Conservation (phyloP, 1,140 invertebrate genomes). For the Lerema accius region DNA sequence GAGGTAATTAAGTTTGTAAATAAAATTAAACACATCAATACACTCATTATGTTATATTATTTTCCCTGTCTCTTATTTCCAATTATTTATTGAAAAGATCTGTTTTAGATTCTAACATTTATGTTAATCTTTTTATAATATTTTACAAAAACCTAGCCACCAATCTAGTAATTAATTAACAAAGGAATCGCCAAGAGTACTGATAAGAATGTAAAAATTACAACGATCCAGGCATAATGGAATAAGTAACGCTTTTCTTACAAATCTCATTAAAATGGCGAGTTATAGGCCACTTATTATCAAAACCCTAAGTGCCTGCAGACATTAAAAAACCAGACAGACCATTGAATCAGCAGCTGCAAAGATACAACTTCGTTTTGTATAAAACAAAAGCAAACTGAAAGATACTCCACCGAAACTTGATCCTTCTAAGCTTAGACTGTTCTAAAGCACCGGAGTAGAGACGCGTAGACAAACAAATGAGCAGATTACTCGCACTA, state of each 20-base stretch:
- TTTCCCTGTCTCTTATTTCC: no score
- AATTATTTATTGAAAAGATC: no score
- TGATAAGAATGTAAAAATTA: slow-evolving; percentile 1
- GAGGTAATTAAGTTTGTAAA: no score
- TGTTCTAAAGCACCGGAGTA: slow-evolving; percentile 1
- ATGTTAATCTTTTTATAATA: no score
- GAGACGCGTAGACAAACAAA: slow-evolving; percentile 21
- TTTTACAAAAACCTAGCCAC: no score
- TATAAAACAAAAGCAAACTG: slow-evolving; percentile 24
- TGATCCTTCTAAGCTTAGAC: slow-evolving; percentile 24
- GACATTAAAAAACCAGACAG: slow-evolving; percentile 6
- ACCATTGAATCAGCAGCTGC: background rate
- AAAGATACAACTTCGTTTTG: slow-evolving; percentile 12
- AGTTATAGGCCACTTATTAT: slow-evolving; percentile 19
- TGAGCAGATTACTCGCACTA: slow-evolving; percentile 17
- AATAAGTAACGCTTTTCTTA: slow-evolving; percentile 2
- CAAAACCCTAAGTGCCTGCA: background rate
- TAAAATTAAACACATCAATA: no score
- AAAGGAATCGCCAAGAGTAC: no score
- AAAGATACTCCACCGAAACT: slow-evolving; percentile 21
- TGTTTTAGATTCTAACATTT: no score
- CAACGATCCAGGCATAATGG: slow-evolving; percentile 11
- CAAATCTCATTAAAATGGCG: slow-evolving; percentile 12
- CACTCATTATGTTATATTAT: no score
- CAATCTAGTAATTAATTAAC: no score